Evolutionary conservation across 2,797 vertebrate genomes (phyloP), one percentile per base, ranked within the genome.

Genomic region (Neosalanx taihuensis): DNA sequence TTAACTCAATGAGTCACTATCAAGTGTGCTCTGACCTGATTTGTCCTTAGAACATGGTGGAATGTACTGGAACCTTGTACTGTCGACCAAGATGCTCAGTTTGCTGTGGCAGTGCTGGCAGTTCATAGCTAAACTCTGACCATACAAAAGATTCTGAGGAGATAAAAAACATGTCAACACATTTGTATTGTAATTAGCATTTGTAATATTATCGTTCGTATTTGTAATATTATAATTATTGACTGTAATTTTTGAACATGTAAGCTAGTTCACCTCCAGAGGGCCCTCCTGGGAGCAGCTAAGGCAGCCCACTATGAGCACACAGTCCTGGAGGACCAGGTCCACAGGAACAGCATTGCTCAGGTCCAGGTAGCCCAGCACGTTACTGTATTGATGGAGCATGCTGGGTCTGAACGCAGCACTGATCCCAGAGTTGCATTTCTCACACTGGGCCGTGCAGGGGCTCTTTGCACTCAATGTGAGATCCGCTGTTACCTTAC

Each of bases 341-440:
- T 95, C 94, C 6, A 87, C 76, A 4, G 93, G 81, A 0, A 78
- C 60, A 3, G 92, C 89, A 1, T 89, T 92, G 64, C 85, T 85
- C 66, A 95, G 90, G 83, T 95, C 92, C 82, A 95, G 80, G 80
- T 93, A 93, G 15, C 93, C 94, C 82, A 95, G 79, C 62, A 94
- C 83, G 12, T 92, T 86, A n/a, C 92, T 87, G 89, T 93, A 93
- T 56, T 85, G 90, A 83, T 95, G 94, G 51, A 94, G 74, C 87
- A 94, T 79, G 83, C 89, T 89, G 77, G 93, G 90, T 66, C 91
- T 89, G 81, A 93, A 94, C 0, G 83, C 81, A 10, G 89, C 92
- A 2, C 75, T 85, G 81, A 95, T 93, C 41, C 74, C 81, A 1
- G 89, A 79, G 18, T 78, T 92, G 80, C 94, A 95, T 74, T 92